Conservation (phyloP, 2,888 invertebrate genomes). For the Caenorhabditis sp. region DNA sequence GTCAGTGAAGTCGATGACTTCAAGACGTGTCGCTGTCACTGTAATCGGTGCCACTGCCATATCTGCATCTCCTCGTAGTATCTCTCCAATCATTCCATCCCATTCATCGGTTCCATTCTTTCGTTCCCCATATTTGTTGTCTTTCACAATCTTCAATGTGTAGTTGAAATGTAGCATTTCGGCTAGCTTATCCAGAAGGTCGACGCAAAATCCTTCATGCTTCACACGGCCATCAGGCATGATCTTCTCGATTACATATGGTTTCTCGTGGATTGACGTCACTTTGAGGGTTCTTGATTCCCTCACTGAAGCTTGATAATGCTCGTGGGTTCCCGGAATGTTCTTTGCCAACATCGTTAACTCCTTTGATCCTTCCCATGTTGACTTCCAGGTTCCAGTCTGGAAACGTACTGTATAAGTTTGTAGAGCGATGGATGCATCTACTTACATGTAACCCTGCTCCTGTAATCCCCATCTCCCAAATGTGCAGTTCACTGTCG, state of each 20-base stretch:
- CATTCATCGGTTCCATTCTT: constrained; percentile 76
- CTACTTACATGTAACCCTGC: constrained; percentile 67
- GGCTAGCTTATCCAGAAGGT: constrained; percentile 86
- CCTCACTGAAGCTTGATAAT: constrained; percentile 52
- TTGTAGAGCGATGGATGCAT: too few species aligned
- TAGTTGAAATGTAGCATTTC: constrained; percentile 78
- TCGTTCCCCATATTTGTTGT: constrained; percentile 83
- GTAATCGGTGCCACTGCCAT: constrained; percentile 97
- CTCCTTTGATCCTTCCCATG: constrained; percentile 68
- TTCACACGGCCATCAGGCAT: constrained; percentile 86
- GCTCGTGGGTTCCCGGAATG: constrained; percentile 76
- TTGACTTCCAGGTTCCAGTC: constrained; percentile 77
- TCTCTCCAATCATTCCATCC: constrained; percentile 83
- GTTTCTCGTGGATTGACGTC: constrained; percentile 84
- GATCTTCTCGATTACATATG: constrained; percentile 84
- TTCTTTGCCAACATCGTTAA: constrained; percentile 72
- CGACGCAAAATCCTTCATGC: constrained; percentile 88
- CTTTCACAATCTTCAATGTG: constrained; percentile 82
- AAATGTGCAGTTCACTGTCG: constrained; percentile 69
- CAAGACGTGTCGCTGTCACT: constrained; percentile 95
- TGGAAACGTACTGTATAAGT: constrained; percentile 57
- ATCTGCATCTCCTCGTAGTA: constrained; percentile 88
- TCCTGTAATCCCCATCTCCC: constrained; percentile 75
- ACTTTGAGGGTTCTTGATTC: constrained; percentile 80
- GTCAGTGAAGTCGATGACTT: constrained; percentile 86